Conservation (phyloP, 2,888 invertebrate genomes). For the Drosophila putrida region DNA sequence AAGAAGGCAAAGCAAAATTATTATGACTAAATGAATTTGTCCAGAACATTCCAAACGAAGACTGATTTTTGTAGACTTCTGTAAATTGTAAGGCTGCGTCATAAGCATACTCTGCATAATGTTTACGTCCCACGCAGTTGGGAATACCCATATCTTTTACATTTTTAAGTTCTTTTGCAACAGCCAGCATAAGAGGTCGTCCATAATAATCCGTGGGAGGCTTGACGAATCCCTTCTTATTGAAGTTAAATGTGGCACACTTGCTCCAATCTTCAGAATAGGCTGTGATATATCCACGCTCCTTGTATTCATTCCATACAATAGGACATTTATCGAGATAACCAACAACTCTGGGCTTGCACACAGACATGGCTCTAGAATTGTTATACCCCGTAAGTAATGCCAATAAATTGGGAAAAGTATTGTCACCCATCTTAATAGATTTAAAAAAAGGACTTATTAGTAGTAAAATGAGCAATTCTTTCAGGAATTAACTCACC, state of each 20-base stretch:
- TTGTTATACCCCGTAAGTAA: conserved; percentile 89
- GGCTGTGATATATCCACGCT: conserved; percentile 90
- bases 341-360: conserved; percentile 86
- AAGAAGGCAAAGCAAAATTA: conserved; percentile 87
- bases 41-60: conserved; percentile 92
- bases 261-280: conserved; percentile 91
- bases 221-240: conserved; percentile 89
- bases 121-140: conserved; percentile 88
- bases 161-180: conserved; percentile 87
- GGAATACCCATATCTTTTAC: conserved; percentile 85
- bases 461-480: not conserved
- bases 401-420: conserved; percentile 95
- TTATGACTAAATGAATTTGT: conserved; percentile 92
- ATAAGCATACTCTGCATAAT: conserved; percentile 89
- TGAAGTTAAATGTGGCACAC: conserved; percentile 89
- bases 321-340: conserved; percentile 90
- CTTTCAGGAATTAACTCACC: conserved; percentile 69
- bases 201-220: conserved; percentile 94
- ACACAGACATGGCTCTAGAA: conserved; percentile 85
- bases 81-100: conserved; percentile 89
- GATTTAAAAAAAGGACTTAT: conserved; percentile 3
- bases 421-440: conserved; percentile 92
- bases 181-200: conserved; percentile 90
- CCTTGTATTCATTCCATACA: conserved; percentile 91
- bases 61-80: conserved; percentile 87